Conservation (phyloP, 2,113 vertebrate genomes). For the Amazona guildingii region DNA sequence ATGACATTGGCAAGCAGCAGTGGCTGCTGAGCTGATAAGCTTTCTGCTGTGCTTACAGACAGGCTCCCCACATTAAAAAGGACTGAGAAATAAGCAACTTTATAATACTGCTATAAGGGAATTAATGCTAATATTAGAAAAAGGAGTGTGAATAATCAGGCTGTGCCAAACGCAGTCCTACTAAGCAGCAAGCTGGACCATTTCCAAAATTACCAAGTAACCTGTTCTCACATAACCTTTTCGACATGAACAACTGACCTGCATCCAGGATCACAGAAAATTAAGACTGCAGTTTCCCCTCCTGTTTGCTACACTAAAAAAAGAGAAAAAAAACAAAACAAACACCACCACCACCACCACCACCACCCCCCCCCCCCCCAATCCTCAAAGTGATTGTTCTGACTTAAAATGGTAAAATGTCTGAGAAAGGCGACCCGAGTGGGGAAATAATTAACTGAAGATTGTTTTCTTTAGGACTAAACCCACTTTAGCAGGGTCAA, state of each 20-base stretch:
- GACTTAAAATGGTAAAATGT: background rate
- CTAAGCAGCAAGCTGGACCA: background rate
- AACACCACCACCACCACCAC: no score
- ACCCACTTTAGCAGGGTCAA: background rate
- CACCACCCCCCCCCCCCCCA: background rate
- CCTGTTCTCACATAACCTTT: background rate
- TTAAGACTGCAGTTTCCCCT: background rate
- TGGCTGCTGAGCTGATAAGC: background rate
- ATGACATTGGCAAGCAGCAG: background rate
- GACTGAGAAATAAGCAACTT: constrained; percentile 10
- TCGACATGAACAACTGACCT: background rate
- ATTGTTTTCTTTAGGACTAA: constrained; percentile 5
- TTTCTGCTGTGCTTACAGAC: background rate
- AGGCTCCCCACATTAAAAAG: background rate
- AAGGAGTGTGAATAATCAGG: background rate
- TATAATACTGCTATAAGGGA: background rate
- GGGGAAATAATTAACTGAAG: background rate
- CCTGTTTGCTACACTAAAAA: background rate
- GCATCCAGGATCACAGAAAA: background rate
- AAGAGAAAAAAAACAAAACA: background rate
- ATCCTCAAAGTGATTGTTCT: background rate
- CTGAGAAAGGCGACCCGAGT: background rate
- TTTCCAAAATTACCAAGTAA: background rate
- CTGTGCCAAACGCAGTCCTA: background rate
- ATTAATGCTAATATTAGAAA: constrained; percentile 10